phyloP scores from a whole-genome alignment of 92 coral and sea anemone genomes.

The Anthopleura xanthogrammica region DNA sequence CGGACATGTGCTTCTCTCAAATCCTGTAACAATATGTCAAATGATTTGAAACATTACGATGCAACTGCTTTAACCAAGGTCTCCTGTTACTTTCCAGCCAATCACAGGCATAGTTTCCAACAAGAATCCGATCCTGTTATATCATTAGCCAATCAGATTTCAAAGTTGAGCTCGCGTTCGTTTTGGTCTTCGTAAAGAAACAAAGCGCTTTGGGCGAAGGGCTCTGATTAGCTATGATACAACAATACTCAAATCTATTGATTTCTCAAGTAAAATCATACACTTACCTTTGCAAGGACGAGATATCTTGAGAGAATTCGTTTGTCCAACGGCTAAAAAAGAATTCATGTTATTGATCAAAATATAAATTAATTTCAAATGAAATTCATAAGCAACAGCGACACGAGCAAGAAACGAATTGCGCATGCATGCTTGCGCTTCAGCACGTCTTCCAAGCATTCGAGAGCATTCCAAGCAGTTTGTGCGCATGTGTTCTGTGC shows the following conservation, averaged over 20 bases:
- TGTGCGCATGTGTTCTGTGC: too few species aligned
- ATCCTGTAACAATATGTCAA: background rate
- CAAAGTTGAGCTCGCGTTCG: too few species aligned
- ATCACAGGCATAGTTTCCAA: background rate
- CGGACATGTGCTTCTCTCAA: background rate
- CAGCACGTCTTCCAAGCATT: too few species aligned
- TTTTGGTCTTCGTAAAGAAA: too few species aligned
- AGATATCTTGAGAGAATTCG: background rate
- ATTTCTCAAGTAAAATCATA: background rate
- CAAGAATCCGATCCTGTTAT: too few species aligned
- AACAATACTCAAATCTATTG: background rate
- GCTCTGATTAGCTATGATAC: background rate
- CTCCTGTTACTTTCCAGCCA: background rate
- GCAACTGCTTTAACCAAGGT: background rate
- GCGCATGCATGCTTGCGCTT: too few species aligned
- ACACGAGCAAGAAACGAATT: too few species aligned
- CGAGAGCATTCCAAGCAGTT: too few species aligned
- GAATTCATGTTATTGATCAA: background rate
- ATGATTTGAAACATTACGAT: background rate
- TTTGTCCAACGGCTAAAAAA: slow-evolving; percentile 5
- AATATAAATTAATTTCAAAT: background rate
- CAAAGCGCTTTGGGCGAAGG: background rate
- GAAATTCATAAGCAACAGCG: too few species aligned
- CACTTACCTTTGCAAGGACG: background rate
- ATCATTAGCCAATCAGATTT: too few species aligned